Percentiles rank a stretch among this genome's conserved stretches.
Conservation (phyloP, 2,888 invertebrate genomes). For the Baronia brevicornis region DNA sequence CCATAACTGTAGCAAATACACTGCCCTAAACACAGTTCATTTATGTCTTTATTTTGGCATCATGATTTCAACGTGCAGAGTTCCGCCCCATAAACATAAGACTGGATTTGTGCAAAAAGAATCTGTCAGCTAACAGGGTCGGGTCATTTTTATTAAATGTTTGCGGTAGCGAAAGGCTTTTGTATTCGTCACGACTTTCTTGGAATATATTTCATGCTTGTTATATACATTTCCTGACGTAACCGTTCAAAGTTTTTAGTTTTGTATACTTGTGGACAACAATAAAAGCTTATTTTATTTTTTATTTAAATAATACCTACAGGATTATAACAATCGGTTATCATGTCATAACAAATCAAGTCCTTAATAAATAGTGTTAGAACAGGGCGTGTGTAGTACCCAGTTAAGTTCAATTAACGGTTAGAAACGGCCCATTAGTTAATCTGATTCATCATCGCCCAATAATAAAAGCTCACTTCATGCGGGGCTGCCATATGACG, state of each 20-base stretch:
- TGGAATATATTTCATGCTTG: slow-evolving; percentile 9
- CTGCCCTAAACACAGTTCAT: too few species aligned
- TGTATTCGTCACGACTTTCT: slow-evolving; percentile 10
- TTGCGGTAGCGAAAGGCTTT: neutral
- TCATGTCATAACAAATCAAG: too few species aligned
- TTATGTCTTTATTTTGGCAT: too few species aligned
- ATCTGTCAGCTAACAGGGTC: slow-evolving; percentile 6
- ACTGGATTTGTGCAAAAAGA: too few species aligned
- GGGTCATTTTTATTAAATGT: neutral
- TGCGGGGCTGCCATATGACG: slow-evolving; percentile 30
- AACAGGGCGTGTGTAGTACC: slow-evolving; percentile 21
- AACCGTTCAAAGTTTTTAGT: too few species aligned
- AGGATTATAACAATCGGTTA: too few species aligned
- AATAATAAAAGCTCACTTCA: slow-evolving; percentile 45
- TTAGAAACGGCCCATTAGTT: slow-evolving; percentile 39
- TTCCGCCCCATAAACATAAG: too few species aligned
- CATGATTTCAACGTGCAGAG: too few species aligned
- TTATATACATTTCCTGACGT: slow-evolving; percentile 11
- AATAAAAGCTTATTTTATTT: too few species aligned
- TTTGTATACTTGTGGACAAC: too few species aligned
- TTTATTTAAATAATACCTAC: too few species aligned
- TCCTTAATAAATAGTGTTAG: neutral
- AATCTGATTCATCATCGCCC: slow-evolving; percentile 43
- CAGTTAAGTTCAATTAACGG: slow-evolving; percentile 46
- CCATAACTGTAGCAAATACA: too few species aligned